Percentiles rank a stretch among this genome's conserved stretches.
Evolutionary conservation across 2,113 vertebrate genomes (phyloP).

Genomic region (Eulacestoma nigropectus): DNA sequence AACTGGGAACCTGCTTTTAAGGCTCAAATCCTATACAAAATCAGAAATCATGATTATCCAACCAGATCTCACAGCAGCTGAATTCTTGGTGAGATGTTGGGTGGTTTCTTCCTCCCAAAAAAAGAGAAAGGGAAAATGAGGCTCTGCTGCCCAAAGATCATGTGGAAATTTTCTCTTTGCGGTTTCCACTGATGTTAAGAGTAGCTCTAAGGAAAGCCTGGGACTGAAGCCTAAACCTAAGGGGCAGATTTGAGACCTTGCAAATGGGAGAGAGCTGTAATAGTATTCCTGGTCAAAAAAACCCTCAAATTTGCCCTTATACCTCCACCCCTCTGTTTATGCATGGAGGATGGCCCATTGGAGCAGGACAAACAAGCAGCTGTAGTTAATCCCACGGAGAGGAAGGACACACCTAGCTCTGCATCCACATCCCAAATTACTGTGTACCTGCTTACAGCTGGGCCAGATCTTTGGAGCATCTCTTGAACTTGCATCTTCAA

Average conservation of each 20-base stretch:
- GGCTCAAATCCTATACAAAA: neutral
- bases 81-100: neutral
- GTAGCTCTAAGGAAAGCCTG: neutral
- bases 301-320: neutral
- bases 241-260: neutral
- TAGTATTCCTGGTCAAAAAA: neutral
- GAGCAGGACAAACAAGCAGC: neutral
- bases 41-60: neutral
- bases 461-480: neutral
- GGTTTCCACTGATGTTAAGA: neutral
- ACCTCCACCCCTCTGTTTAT: neutral
- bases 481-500: neutral
- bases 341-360: neutral
- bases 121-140: neutral
- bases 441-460: neutral
- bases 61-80: neutral
- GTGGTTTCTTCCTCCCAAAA: accelerated
- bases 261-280: neutral
- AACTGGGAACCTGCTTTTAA: neutral
- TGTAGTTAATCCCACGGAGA: neutral
- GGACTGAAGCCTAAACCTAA: neutral
- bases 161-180: neutral
- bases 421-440: neutral
- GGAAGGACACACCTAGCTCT: neutral
- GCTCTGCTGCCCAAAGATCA: neutral